Conservation (phyloP, 2,888 invertebrate genomes). For the Tridacna crocea region DNA sequence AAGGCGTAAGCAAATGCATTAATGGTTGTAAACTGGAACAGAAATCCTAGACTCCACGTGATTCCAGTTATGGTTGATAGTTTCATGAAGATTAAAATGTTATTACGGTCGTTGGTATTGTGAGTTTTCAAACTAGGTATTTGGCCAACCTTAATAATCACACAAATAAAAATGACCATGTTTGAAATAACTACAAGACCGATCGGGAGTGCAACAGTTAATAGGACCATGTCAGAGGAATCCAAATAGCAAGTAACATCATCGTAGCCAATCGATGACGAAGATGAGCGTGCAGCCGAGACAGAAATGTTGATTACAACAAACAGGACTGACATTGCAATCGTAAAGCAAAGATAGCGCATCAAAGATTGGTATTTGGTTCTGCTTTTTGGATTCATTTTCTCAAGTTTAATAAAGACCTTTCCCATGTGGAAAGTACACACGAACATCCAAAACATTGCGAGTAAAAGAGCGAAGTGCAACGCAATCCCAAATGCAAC, state of each 20-base stretch:
- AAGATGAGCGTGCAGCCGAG: neutral
- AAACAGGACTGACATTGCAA: conserved; percentile 1
- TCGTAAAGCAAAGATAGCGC: conserved; percentile 16
- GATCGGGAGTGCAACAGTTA: conserved; percentile 44
- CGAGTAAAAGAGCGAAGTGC: conserved; percentile 12
- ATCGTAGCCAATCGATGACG: conserved; percentile 34
- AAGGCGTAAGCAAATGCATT: conserved; percentile 40
- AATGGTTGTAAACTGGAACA: conserved; percentile 41
- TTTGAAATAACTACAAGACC: conserved; percentile 42
- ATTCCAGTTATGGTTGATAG: conserved; percentile 50
- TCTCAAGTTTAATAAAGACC: conserved; percentile 43
- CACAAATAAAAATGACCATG: conserved; percentile 45
- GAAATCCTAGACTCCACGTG: conserved; percentile 50
- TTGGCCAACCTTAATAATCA: conserved; percentile 31
- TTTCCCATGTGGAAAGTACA: conserved; percentile 50
- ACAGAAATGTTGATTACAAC: conserved; percentile 22
- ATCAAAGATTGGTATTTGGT: conserved; percentile 8
- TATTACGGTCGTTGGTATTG: conserved; percentile 38
- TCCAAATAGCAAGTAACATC: conserved; percentile 44
- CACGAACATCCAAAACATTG: conserved; percentile 32
- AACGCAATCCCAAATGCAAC: conserved; percentile 27
- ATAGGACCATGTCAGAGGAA: conserved; percentile 30
- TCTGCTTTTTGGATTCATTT: neutral
- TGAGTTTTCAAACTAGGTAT: conserved; percentile 32
- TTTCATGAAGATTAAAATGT: conserved; percentile 45